Evolutionary conservation across 2,888 invertebrate species (phyloP).

Genomic region (Cheilosia vulpina): DNA sequence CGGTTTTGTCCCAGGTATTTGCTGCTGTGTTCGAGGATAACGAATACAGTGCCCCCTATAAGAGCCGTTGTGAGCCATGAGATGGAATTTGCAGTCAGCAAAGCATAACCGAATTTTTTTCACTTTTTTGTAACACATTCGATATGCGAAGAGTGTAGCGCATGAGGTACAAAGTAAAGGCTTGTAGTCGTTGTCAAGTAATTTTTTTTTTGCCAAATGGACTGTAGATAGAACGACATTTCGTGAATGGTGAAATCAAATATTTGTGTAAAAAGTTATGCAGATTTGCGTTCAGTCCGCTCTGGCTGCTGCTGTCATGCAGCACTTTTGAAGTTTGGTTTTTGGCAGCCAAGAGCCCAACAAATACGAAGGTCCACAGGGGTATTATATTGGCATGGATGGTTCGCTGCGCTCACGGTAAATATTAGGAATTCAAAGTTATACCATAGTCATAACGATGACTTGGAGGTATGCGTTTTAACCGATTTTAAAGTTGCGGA

Average conservation of each 20-base stretch:
- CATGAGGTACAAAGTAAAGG: constrained; percentile 9
- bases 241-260: not conserved
- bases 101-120: not conserved
- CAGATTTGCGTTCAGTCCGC: not conserved
- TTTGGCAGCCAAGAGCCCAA: no score
- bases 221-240: not conserved
- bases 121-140: constrained; percentile 15
- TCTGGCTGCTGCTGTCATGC: not conserved
- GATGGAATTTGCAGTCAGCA: constrained; percentile 24
- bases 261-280: not conserved
- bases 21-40: not conserved
- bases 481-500: no score
- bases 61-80: not conserved
- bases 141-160: constrained; percentile 5
- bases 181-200: constrained; percentile 12
- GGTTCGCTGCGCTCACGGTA: no score
- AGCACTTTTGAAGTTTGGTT: constrained; percentile 29
- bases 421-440: no score
- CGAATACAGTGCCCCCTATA: not conserved
- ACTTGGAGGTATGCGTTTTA: no score
- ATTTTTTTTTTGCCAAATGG: not conserved
- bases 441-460: no score
- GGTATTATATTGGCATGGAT: no score
- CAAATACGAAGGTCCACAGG: no score
- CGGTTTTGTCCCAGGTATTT: constrained; percentile 2